These are phyloP conservation scores for Mesoclemmys tuberculata DNA, from an alignment of 2,113 vertebrate species.

Conservation along the genomic window DNA sequence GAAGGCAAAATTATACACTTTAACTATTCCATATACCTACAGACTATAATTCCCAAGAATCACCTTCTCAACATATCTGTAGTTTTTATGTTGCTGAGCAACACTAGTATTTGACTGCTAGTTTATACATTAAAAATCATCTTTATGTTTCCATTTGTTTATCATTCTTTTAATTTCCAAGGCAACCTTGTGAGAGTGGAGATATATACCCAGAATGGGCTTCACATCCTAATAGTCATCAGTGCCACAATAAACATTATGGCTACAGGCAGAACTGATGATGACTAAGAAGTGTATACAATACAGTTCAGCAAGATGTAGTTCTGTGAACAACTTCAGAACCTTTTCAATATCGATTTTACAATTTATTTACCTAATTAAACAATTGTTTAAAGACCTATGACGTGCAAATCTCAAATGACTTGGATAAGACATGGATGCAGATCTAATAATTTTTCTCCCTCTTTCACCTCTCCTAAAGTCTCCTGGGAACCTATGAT, in stretches of 20 bases:
- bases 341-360: no score
- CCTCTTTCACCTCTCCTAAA: not conserved
- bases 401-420: not conserved
- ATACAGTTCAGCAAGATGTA: no score
- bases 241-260: no score
- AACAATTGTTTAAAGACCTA: not conserved
- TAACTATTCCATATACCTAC: not conserved
- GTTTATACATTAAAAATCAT: not conserved
- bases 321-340: no score
- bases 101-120: not conserved
- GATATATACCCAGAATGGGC: no score
- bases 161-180: not conserved
- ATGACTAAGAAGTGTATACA: no score
- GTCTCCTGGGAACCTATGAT: fast-evolving
- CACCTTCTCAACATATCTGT: not conserved
- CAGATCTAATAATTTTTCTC: not conserved
- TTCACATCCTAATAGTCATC: no score
- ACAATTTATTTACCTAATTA: not conserved
- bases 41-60: fast-evolving
- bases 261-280: no score
- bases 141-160: fast-evolving
- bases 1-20: not conserved
- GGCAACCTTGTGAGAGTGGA: not conserved
- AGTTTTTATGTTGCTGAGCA: not conserved
- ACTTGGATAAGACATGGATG: not conserved